These are phyloP conservation scores for Caenorhabditis parvicauda DNA, from an alignment of 2,888 invertebrate genomes.

Conservation along the genomic window DNA sequence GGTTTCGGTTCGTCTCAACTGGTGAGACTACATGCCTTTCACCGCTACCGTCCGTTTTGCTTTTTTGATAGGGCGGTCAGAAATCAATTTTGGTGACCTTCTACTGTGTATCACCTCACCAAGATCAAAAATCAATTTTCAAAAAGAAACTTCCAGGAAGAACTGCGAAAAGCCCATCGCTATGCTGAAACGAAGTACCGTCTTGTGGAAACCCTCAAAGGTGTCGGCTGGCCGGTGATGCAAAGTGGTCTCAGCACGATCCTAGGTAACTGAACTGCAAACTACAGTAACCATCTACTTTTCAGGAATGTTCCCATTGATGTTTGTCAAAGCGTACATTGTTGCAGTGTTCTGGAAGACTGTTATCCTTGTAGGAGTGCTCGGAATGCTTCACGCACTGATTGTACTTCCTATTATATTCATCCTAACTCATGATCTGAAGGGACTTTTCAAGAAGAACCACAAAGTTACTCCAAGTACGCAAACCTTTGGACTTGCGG, in stretches of 20 bases:
- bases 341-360: constrained; percentile 62
- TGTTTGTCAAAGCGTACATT: constrained; percentile 59
- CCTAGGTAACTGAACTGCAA: constrained; percentile 27
- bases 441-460: constrained; percentile 14
- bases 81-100: too few relatives aligned
- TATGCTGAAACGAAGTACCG: constrained; percentile 32
- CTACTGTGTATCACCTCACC: too few relatives aligned
- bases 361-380: constrained; percentile 50
- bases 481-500: too few relatives aligned
- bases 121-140: too few relatives aligned
- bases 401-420: constrained; percentile 56
- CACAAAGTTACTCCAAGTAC: constrained; percentile 2
- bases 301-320: constrained; percentile 54
- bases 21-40: too few relatives aligned
- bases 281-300: too few relatives aligned
- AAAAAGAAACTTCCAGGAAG: constrained; percentile 13
- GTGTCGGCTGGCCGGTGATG: constrained; percentile 60
- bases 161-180: constrained; percentile 18
- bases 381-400: constrained; percentile 57
- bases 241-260: constrained; percentile 55
- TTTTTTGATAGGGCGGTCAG: too few relatives aligned
- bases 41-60: too few relatives aligned
- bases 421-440: constrained; percentile 45
- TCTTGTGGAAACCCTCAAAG: constrained; percentile 48
- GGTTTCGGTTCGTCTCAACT: too few relatives aligned